Conservation (phyloP, 2,113 vertebrate genomes). For the Pandion haliaetus region DNA sequence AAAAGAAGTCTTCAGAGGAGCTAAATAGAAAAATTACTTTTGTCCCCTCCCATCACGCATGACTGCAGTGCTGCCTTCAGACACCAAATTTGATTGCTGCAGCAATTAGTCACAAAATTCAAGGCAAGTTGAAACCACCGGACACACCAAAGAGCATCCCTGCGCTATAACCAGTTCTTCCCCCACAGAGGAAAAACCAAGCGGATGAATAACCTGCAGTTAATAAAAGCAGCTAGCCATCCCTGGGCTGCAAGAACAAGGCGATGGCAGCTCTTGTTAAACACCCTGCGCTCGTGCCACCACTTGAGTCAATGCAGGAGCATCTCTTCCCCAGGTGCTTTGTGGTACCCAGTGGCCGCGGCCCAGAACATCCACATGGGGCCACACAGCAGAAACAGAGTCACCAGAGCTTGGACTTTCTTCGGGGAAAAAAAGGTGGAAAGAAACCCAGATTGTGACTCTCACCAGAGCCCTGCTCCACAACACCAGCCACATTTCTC, state of each 20-base stretch:
- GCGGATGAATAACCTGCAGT: neutral
- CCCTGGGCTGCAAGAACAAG: rapidly evolving
- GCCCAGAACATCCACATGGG: neutral
- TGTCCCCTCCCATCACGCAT: neutral
- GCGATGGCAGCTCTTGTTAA: rapidly evolving
- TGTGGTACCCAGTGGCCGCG: neutral
- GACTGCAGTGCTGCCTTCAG: neutral
- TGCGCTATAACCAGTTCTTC: neutral
- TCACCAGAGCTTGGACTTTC: neutral
- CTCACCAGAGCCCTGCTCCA: neutral
- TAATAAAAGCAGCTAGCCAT: neutral
- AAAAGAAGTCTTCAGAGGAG: neutral
- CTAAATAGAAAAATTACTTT: neutral
- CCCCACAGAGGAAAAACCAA: neutral
- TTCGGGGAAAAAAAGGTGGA: neutral
- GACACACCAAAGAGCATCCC: neutral
- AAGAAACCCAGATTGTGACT: neutral
- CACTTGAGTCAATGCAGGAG: rapidly evolving
- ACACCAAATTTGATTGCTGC: neutral
- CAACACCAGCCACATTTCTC: neutral
- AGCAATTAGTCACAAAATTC: conserved; percentile 4
- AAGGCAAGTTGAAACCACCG: neutral
- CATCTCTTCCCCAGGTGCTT: neutral
- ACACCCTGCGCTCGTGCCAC: rapidly evolving
- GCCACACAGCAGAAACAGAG: neutral